A percentile compares a stretch with the other conserved stretches of the same genome.
phyloP scores from a whole-genome alignment of 1,140 invertebrate species.

The Papilio xuthus region DNA sequence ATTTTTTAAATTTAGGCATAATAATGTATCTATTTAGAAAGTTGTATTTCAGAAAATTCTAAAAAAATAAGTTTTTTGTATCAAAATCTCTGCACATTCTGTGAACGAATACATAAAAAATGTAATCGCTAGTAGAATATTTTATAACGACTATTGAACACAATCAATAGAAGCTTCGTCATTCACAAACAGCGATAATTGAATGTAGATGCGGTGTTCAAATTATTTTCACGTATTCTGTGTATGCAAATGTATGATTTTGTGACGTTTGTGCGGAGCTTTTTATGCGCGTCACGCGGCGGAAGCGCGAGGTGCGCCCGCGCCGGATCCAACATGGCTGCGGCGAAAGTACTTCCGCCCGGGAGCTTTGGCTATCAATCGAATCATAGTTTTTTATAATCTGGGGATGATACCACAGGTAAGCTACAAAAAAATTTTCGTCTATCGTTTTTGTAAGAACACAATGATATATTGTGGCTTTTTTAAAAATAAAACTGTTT shows the following conservation, averaged over 20 bases:
- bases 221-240: slow-evolving; percentile 71
- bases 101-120: not conserved
- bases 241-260: slow-evolving; percentile 72
- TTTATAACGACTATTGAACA: not conserved
- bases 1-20: not conserved
- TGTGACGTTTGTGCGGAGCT: slow-evolving; percentile 74
- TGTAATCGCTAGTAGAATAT: not conserved
- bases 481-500: no score
- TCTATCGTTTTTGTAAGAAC: not conserved
- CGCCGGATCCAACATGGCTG: slow-evolving; percentile 78
- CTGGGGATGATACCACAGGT: slow-evolving; percentile 20
- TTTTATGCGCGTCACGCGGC: slow-evolving; percentile 78
- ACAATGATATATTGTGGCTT: not conserved
- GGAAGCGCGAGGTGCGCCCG: slow-evolving; percentile 76
- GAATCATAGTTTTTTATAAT: slow-evolving; percentile 55
- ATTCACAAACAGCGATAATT: slow-evolving; percentile 40
- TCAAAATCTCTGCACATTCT: not conserved
- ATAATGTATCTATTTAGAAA: not conserved
- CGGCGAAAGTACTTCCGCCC: slow-evolving; percentile 79
- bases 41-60: not conserved
- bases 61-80: not conserved
- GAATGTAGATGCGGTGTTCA: slow-evolving; percentile 56
- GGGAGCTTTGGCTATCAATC: slow-evolving; percentile 72
- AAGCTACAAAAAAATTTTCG: not conserved
- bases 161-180: slow-evolving; percentile 17